phyloP scores from a whole-genome alignment of 2,888 invertebrate species.

The Tanypteryx hageni region DNA sequence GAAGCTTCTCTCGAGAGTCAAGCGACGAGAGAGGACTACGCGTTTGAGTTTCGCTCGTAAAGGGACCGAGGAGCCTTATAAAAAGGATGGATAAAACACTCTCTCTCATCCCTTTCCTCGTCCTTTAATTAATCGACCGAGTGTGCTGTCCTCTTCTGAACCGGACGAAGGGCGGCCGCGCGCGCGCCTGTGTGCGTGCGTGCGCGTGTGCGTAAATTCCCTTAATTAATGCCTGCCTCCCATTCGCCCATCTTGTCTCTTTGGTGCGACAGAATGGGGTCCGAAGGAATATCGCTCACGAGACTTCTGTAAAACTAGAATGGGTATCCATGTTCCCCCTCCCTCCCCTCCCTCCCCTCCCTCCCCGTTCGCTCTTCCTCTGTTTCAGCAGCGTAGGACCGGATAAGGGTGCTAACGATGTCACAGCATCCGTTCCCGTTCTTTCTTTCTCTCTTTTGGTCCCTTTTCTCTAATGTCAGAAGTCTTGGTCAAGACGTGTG shows the following conservation, averaged over 20 bases:
- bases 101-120: not conserved
- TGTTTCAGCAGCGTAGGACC: slow-evolving; percentile 15
- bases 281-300: slow-evolving; percentile 2
- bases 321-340: not conserved
- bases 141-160: slow-evolving; percentile 23
- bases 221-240: slow-evolving; percentile 21
- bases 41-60: not conserved
- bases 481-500: slow-evolving; percentile 22
- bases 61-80: not conserved
- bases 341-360: not conserved
- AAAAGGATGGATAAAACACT: slow-evolving; percentile 34
- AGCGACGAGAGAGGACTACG: not conserved
- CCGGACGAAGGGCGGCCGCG: not conserved
- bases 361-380: not conserved
- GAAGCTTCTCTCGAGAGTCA: not conserved
- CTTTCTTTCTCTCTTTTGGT: slow-evolving; percentile 5
- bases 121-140: slow-evolving; percentile 56
- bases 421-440: slow-evolving; percentile 44
- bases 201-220: slow-evolving; percentile 1
- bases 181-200: not conserved
- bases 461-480: slow-evolving; percentile 2
- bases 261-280: not conserved
- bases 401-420: slow-evolving; percentile 60
- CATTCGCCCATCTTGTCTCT: slow-evolving; percentile 21
- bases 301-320: slow-evolving; percentile 19